Base-by-base conservation (phyloP, 1,140 invertebrate genomes). In the Drosophila ercepeae region DNA sequence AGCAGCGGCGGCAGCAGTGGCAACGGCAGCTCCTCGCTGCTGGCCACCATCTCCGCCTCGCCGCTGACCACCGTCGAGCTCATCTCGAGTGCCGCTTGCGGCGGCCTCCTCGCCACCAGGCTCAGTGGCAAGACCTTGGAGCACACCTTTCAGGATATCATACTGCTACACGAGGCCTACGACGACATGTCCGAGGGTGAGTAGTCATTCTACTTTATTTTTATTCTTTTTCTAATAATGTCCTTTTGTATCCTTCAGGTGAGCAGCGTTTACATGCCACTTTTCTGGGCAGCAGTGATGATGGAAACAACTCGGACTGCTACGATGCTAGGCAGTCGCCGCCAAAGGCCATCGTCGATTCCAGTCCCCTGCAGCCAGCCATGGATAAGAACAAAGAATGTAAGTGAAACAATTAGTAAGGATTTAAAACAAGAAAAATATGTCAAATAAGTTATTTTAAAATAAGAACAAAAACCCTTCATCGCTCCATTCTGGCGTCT, bases 361-460 rank as follows among this genome's bases (percentile, higher is more conserved):
- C 97, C 90, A 97, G 96, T 64, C 98, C 98, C 7, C 93, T 98
- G 68, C 97, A 97, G 82, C 95, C 97, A 82, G 94, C 96, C 86
- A 97, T 98, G 95, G 97, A 98, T 92, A 97, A 97, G 91, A 98
- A 99, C 92, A 99, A 98, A 94, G 97, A 99, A 95, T 98, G 98
- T 99, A 92, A 97, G 96, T 95, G 11, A 9, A 29, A 29, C 1
- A 8, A 29, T 11, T 32, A 32, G 29, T 32, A 3, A 32, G 29
- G 29, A 32, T 32, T 32, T 11, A 9, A 11, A 32, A n/a, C n/a
- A 32, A 32, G 8, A 32, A 0, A 9, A 32, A 2, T 32, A 8
- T 32, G 29, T 25, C 45, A 0, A 11, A 46, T 13, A n/a, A n/a
- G n/a, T n/a, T n/a, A n/a, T n/a, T n/a, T n/a, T n/a, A n/a, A n/a